These are phyloP conservation scores for Saccostrea echinata DNA, from an alignment of 1,140 invertebrate species.

Conservation along the genomic window DNA sequence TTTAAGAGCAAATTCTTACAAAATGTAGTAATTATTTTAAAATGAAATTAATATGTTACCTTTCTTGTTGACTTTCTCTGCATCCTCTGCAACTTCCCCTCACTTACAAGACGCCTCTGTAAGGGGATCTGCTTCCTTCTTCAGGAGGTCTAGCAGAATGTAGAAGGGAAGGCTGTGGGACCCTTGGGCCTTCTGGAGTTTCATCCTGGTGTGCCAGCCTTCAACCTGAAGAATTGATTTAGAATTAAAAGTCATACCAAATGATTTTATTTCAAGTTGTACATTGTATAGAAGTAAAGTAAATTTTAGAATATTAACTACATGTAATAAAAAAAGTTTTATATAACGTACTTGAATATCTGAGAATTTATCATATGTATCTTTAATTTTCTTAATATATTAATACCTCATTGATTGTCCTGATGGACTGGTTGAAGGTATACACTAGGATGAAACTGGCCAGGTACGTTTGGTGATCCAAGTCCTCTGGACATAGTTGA, in stretches of 20 bases:
- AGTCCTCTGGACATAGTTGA: slow-evolving; percentile 34
- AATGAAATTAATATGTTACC: neutral
- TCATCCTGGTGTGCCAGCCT: slow-evolving; percentile 41
- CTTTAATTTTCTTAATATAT: no score
- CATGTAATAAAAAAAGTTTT: no score
- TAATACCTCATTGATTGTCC: slow-evolving; percentile 44
- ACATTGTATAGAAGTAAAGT: neutral
- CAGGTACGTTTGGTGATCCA: slow-evolving; percentile 25
- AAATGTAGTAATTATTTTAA: neutral
- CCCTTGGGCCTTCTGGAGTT: neutral
- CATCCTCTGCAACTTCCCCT: neutral
- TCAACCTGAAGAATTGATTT: neutral
- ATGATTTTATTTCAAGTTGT: no score
- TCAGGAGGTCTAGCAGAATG: neutral
- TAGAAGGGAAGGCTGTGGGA: slow-evolving; percentile 1
- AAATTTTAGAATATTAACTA: no score
- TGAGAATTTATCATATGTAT: neutral
- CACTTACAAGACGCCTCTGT: neutral
- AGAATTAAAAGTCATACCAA: no score
- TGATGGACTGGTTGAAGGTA: neutral
- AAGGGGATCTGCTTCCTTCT: slow-evolving; percentile 6
- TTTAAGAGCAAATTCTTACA: neutral
- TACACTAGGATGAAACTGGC: neutral
- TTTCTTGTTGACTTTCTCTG: neutral
- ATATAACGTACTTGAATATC: no score